phyloP scores from a whole-genome alignment of 2,113 vertebrate species.

The Numenius arquata region DNA sequence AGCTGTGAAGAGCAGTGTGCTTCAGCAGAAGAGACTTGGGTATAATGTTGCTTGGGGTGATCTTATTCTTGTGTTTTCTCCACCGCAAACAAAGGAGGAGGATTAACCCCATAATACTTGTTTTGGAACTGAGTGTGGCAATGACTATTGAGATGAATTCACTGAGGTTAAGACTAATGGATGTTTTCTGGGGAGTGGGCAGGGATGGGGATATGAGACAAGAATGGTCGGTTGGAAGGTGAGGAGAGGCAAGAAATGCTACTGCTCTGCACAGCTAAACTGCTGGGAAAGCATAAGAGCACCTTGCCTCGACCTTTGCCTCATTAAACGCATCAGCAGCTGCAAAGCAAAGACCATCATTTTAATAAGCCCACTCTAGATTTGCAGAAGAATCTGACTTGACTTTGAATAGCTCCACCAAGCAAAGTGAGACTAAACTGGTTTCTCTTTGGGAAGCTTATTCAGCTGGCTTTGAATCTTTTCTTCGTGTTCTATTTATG shows the following conservation, averaged over 20 bases:
- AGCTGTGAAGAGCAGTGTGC: neutral
- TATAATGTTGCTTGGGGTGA: neutral
- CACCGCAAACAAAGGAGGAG: neutral
- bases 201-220: neutral
- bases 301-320: neutral
- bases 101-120: neutral
- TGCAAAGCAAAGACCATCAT: neutral
- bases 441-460: neutral
- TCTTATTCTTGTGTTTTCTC: neutral
- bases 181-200: neutral
- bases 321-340: neutral
- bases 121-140: neutral
- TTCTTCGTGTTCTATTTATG: conserved; percentile 30
- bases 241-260: neutral
- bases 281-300: neutral
- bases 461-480: neutral
- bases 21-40: neutral
- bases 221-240: neutral
- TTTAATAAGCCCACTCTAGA: neutral
- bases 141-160: neutral
- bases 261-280: neutral
- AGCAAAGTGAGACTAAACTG: neutral
- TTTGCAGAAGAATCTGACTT: neutral
- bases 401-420: neutral
- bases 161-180: neutral